A percentile compares a stretch with the other conserved stretches of the same genome.
Evolutionary conservation across 2,888 invertebrate species (phyloP).

Genomic region (Cataglyphis altisquamis): DNA sequence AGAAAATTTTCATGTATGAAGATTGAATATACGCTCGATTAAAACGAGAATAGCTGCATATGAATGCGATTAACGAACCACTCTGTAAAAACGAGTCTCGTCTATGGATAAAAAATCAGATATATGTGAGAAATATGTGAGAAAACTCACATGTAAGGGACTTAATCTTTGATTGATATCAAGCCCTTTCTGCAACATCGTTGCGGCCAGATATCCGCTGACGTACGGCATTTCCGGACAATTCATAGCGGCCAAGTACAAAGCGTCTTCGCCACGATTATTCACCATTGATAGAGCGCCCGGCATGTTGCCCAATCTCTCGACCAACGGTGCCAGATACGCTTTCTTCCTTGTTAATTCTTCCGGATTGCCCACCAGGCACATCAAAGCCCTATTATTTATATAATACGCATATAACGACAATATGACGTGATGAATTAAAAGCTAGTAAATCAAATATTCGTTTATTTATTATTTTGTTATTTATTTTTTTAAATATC

Average conservation of each 20-base stretch:
- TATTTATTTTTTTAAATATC: neutral
- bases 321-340: slow-evolving; percentile 79
- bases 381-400: slow-evolving; percentile 78
- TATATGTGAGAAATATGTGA: neutral
- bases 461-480: neutral
- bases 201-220: slow-evolving; percentile 80
- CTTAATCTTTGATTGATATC: slow-evolving; percentile 78
- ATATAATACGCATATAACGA: neutral
- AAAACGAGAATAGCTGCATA: neutral
- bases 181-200: slow-evolving; percentile 78
- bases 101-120: neutral
- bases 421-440: neutral
- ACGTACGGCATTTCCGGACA: slow-evolving; percentile 79
- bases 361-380: slow-evolving; percentile 78
- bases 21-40: neutral
- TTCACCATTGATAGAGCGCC: slow-evolving; percentile 77
- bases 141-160: slow-evolving; percentile 73
- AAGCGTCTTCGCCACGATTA: slow-evolving; percentile 79
- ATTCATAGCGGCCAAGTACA: slow-evolving; percentile 81
- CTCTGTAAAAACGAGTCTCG: neutral
- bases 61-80: neutral
- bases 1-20: neutral
- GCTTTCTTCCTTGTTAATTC: slow-evolving; percentile 77
- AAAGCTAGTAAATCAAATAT: neutral
- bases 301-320: slow-evolving; percentile 74